Evolutionary conservation across 1,140 invertebrate species (phyloP).

Genomic region (Onthophagus taurus): DNA sequence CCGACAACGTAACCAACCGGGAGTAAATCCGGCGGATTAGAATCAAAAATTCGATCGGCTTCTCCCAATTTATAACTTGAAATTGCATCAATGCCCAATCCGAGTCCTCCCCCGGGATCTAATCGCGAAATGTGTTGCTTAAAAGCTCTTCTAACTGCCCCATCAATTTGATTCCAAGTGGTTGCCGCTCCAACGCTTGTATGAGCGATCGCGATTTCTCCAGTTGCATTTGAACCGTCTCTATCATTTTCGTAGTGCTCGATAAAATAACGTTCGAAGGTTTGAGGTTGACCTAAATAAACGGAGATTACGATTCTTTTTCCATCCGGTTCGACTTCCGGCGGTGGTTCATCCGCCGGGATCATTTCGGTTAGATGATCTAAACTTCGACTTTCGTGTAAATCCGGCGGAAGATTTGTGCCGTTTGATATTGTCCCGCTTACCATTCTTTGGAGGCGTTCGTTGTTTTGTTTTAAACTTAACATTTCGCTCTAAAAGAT

Average conservation of each 20-base stretch:
- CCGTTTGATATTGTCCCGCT: too few relatives aligned
- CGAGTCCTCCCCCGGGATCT: conserved; percentile 85
- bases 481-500: conserved; percentile 83
- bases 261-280: conserved; percentile 48
- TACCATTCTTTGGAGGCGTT: conserved; percentile 81
- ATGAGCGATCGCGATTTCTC: conserved; percentile 70
- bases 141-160: conserved; percentile 80
- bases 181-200: conserved; percentile 86
- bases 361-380: conserved; percentile 32
- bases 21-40: conserved; percentile 72
- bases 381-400: conserved; percentile 29
- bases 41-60: conserved; percentile 60
- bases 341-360: conserved; percentile 46
- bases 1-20: conserved; percentile 91
- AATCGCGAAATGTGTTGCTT: conserved; percentile 91
- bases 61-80: conserved; percentile 89
- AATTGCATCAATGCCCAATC: conserved; percentile 81
- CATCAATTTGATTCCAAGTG: conserved; percentile 90
- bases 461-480: conserved; percentile 93
- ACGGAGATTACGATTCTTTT: conserved; percentile 77
- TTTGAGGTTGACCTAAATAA: conserved; percentile 71
- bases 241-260: conserved; percentile 46
- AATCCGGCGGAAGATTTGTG: conserved; percentile 31
- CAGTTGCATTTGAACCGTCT: conserved; percentile 40
- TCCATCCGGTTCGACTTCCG: conserved; percentile 67